Evolutionary conservation across 2,797 vertebrate species (phyloP), one percentile per base, ranked within the genome.

Genomic region (Anomalospiza imberbis): DNA sequence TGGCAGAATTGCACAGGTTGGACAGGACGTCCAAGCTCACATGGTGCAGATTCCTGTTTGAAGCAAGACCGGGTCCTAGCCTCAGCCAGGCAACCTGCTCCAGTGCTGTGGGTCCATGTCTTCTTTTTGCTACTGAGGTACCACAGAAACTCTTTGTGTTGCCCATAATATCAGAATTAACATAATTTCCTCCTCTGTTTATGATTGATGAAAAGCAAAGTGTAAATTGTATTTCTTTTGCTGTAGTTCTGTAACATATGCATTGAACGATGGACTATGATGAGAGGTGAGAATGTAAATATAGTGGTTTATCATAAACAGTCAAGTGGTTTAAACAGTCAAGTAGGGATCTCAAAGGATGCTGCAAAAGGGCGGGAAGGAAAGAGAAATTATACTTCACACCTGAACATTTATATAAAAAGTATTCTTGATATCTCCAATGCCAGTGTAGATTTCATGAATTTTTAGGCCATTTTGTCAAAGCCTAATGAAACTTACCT

Each of bases 141-240:
- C 32, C 61, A 61, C 47, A 60, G 31, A 79, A 92, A 55, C 16
- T 20, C 29, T 92, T 40, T 8, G 3, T 57, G 58, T 45, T 89
- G 28, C 17, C 53, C 18, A 3, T 42, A 34, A 44, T 72, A 29
- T 4, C 34, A 68, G 66, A 88, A 86, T 85, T 85, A 93, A 75
- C 13, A 22, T 12, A 32, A 58, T 88, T 88, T 94, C 19, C 51
- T 93, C 40, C 36, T 88, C 73, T 74, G 10, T 67, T 71, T 88
- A 38, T 78, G n/a, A 75, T 6, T 55, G 73, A 60, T 79, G 66
- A 48, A 88, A 85, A 81, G 18, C 42, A 40, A 79, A 85, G 32
- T 53, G 61, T 67, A 91, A 89, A 80, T 53, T 44, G 13, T 48
- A 73, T 63, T 85, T 73, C 12, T 89, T 85, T 61, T 74, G 24